Evolutionary conservation across 2,113 vertebrate genomes (phyloP), one percentile per base, ranked within the genome.

Genomic region (Bagarius yarrelli): DNA sequence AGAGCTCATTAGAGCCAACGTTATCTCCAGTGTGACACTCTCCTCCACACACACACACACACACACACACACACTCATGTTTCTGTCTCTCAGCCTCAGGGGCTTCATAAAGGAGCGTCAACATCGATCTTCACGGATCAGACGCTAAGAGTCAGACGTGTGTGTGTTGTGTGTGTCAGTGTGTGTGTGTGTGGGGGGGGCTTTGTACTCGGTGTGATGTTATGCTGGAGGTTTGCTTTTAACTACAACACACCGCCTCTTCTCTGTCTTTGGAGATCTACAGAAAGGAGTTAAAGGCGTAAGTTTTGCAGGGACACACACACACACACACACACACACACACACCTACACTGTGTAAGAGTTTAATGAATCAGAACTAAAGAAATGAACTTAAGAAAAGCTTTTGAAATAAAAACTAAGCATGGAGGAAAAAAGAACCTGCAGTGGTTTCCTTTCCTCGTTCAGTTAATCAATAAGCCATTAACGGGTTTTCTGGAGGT

Each of bases 391-490:
- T 64, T 79, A 78, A 64, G 4, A n/a, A 75, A 34, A 79, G 30
- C 21, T 21, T 61, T 30, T 80, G 81, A 87, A 50, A 76, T n/a
- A 53, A 61, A 57, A 66, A 78, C 59, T 44, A 16, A 44, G 75
- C 25, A 19, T 25, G 60, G 59, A 23, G 55, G 81, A 75, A 40
- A 36, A 9, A 53, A 79, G 82, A 69, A 40, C 13, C 44, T 18
- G 27, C 25, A 53, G 60, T 79, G 27, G 34, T 86, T 82, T 61
- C 79, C 83, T 82, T 83, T 76, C 18, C 61, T 25, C 25, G 66
- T 56, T 74, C 55, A 30, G 52, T 72, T 47, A 77, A 83, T 90
- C 88, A 85, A 89, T 87, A 89, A 81, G 56, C 81, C 77, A 87
- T 88, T 89, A 86, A 67, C 83, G 81, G 69, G 69, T 81, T 67